Percentiles rank a stretch among this genome's conserved stretches.
Conservation (phyloP, 2,888 invertebrate genomes). For the Hecatera dysodea region DNA sequence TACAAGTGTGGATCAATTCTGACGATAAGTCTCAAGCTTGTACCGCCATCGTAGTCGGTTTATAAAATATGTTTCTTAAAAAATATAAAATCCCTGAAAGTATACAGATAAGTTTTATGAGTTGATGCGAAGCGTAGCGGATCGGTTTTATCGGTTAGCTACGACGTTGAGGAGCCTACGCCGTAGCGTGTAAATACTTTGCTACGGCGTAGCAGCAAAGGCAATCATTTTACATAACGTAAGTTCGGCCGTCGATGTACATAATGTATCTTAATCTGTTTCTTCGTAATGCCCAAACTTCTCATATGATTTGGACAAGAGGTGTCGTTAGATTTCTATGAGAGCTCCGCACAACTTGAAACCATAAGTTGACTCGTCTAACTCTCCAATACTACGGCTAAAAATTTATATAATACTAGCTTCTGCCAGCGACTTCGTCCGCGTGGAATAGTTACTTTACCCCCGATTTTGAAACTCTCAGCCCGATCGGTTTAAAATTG, state of each 20-base stretch:
- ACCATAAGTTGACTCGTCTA: too few species aligned
- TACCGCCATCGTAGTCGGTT: background rate
- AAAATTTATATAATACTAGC: too few species aligned
- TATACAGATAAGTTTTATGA: background rate
- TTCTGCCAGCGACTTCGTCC: too few species aligned
- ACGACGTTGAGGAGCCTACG: slow-evolving; percentile 23
- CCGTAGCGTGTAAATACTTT: slow-evolving; percentile 24
- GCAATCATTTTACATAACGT: background rate
- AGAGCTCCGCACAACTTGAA: background rate
- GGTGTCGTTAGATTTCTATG: background rate
- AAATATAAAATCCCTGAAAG: background rate
- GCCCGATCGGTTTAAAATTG: too few species aligned
- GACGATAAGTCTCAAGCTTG: too few species aligned
- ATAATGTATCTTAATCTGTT: background rate
- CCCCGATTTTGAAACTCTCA: too few species aligned
- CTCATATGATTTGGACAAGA: background rate
- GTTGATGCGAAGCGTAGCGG: slow-evolving; percentile 5
- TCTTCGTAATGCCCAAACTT: background rate
- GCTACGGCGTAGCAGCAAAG: slow-evolving; percentile 39
- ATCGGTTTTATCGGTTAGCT: slow-evolving; percentile 9
- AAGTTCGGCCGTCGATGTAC: too few species aligned
- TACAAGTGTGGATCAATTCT: too few species aligned
- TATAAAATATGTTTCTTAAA: background rate
- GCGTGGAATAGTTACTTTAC: too few species aligned
- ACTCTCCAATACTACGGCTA: too few species aligned